Base-by-base conservation (phyloP, 1,140 invertebrate genomes). In the Zaprionus vittiger region DNA sequence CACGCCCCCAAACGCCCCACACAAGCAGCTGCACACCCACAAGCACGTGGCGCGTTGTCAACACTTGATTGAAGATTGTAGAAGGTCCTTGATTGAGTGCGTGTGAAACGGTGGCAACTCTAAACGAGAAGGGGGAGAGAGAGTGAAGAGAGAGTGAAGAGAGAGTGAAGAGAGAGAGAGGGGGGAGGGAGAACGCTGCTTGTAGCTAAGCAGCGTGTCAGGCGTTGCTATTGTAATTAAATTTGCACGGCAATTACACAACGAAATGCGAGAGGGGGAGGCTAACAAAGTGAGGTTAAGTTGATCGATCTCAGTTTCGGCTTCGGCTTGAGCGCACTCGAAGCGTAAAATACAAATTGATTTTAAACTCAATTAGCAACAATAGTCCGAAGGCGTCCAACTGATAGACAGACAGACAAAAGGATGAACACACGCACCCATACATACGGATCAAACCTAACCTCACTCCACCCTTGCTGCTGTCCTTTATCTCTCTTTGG, bases 321-420 rank as follows among this genome's bases (percentile, higher is more conserved):
- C n/a, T 44, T 49, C 20, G 22, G 47, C 4, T 24, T 24, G 20
- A 52, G 12, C 20, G 47, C 47, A 52, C 47, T 52, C 28, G 44
- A 62, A 65, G 71, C 66, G 65, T 85, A 67, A 92, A 85, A 85
- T 90, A 79, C 84, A 91, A 92, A 92, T 92, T 92, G 92, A 92
- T 93, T 92, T 91, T 93, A 91, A 91, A 92, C 91, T 92, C 89
- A 92, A 93, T 93, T 93, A 92, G 91, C 87, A 92, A 84, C 79
- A 81, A 81, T 66, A 49, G 74, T n/a, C 12, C 41, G 47, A 38
- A 73, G 77, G 64, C 73, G 61, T 80, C 68, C 74, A 81, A 77
- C 52, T 62, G 76, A 54, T 68, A 72, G 67, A 22, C 44, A 77
- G 31, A 77, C 38, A 65, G 62, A 74, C 60, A 59, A 66, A 60